phyloP scores from a whole-genome alignment of 2,113 vertebrate species.

The Phrynocephalus versicolor region DNA sequence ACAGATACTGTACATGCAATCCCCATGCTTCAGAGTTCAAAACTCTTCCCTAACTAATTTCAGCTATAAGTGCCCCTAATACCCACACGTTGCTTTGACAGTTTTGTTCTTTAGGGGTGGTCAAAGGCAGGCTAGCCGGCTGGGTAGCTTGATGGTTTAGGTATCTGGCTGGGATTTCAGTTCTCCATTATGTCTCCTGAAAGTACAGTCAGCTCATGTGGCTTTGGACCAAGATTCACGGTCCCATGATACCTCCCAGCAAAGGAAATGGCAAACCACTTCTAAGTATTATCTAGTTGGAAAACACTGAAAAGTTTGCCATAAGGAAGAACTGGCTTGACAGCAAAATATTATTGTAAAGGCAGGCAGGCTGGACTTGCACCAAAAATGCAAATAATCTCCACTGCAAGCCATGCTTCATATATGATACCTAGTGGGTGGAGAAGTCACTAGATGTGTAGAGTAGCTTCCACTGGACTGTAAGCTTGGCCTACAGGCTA shows the following conservation, averaged over 20 bases:
- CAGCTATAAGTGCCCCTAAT: slow-evolving; percentile 25
- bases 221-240: background rate
- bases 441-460: background rate
- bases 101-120: background rate
- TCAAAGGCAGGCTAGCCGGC: background rate
- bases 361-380: too few species aligned
- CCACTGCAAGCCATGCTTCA: background rate
- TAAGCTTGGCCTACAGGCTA: too few species aligned
- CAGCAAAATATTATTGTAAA: too few species aligned
- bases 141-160: background rate
- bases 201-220: background rate
- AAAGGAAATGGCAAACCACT: too few species aligned
- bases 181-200: background rate
- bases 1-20: background rate
- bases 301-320: too few species aligned
- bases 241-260: too few species aligned
- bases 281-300: too few species aligned
- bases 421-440: background rate
- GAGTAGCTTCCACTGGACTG: too few species aligned
- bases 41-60: slow-evolving; percentile 10
- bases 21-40: background rate
- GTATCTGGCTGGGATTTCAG: background rate
- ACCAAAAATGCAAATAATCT: background rate
- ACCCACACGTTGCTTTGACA: background rate
- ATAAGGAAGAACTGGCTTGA: too few species aligned